These are phyloP conservation scores for Cataglyphis livida DNA, from an alignment of 2,888 invertebrate genomes.

Conservation along the genomic window DNA sequence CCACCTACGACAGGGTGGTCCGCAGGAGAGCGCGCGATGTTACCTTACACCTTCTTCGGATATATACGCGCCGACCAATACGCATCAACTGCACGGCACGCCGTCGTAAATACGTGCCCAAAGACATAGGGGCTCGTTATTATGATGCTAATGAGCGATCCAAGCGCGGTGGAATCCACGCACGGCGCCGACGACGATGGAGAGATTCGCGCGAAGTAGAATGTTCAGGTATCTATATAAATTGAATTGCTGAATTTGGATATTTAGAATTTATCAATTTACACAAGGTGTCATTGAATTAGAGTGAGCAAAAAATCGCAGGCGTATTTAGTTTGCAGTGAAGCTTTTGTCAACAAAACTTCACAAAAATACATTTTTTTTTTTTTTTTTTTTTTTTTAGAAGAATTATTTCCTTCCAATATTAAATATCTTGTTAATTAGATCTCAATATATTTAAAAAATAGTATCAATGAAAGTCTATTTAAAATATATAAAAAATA, in stretches of 20 bases:
- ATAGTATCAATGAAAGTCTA: neutral
- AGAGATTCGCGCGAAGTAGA: slow-evolving; percentile 50
- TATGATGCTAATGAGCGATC: slow-evolving; percentile 82
- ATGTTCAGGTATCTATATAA: neutral
- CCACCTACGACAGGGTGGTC: slow-evolving; percentile 79
- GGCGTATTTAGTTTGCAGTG: neutral
- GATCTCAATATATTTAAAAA: no score
- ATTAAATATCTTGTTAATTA: no score
- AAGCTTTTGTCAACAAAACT: neutral
- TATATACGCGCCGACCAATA: slow-evolving; percentile 81
- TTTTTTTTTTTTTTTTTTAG: neutral
- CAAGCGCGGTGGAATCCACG: slow-evolving; percentile 72
- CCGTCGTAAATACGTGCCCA: slow-evolving; percentile 80
- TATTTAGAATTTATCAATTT: neutral
- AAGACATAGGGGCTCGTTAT: slow-evolving; percentile 82
- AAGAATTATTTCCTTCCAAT: neutral
- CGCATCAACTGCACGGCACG: slow-evolving; percentile 79
- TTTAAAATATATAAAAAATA: neutral
- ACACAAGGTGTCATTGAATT: neutral
- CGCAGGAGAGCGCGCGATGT: slow-evolving; percentile 75
- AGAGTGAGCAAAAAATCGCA: neutral
- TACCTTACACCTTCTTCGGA: slow-evolving; percentile 81
- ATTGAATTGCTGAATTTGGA: neutral
- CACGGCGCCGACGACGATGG: slow-evolving; percentile 54
- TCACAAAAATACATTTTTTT: neutral